Conservation (phyloP, 2,888 invertebrate genomes). For the Pelosia muscerda region DNA sequence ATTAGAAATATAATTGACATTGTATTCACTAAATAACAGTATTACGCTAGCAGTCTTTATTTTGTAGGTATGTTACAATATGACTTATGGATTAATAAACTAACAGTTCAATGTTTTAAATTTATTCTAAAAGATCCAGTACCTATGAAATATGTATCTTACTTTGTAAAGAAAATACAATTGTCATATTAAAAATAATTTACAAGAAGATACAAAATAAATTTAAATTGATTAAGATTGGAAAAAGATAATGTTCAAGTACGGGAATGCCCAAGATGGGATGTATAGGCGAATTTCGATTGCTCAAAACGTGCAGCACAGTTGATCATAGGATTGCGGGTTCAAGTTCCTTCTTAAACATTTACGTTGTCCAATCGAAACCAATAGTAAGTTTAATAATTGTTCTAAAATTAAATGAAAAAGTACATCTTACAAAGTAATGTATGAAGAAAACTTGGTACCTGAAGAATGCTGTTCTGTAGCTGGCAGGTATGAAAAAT, state of each 20-base stretch:
- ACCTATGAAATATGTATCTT: constrained; percentile 3
- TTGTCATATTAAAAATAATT: not conserved
- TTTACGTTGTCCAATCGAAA: no score
- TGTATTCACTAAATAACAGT: not conserved
- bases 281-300: no score
- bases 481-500: constrained; percentile 70
- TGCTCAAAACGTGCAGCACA: no score
- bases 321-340: no score
- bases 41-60: no score
- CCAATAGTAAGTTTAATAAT: no score
- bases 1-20: not conserved
- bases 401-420: no score
- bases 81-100: not conserved
- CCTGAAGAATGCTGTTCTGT: constrained; percentile 67
- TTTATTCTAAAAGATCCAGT: not conserved
- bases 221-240: no score
- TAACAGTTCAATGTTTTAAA: not conserved
- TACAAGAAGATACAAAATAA: not conserved
- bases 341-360: no score
- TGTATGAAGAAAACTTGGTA: constrained; percentile 74
- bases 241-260: no score
- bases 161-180: not conserved
- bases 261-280: no score
- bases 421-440: constrained; percentile 65
- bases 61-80: not conserved